These are phyloP conservation scores for Bostrychus sinensis DNA, from an alignment of 2,113 vertebrate species.

Conservation along the genomic window DNA sequence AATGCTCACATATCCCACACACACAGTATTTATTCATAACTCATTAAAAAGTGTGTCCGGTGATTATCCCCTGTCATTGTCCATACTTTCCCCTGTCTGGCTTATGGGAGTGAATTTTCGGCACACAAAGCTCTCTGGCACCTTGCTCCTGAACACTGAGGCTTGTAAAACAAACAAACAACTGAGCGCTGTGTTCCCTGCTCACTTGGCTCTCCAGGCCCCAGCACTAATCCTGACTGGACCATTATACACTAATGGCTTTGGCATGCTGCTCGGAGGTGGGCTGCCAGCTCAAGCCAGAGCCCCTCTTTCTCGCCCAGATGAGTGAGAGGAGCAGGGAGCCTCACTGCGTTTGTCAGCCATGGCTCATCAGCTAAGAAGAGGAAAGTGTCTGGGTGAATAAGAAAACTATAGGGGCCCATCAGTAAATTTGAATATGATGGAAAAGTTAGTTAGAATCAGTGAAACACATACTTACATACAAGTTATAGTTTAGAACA, in stretches of 20 bases:
- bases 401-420: too few relatives aligned
- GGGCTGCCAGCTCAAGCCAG: slow-evolving; percentile 60
- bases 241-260: slow-evolving; percentile 71
- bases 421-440: too few relatives aligned
- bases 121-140: slow-evolving; percentile 66
- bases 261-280: slow-evolving; percentile 59
- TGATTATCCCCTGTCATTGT: slow-evolving; percentile 25
- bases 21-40: slow-evolving; percentile 34
- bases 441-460: too few relatives aligned
- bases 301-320: slow-evolving; percentile 55
- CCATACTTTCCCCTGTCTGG: slow-evolving; percentile 29
- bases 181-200: slow-evolving; percentile 64
- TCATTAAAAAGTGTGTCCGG: slow-evolving; percentile 22
- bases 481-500: too few relatives aligned
- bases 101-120: slow-evolving; percentile 44
- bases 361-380: slow-evolving; percentile 24
- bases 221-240: slow-evolving; percentile 69
- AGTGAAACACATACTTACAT: too few relatives aligned
- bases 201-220: slow-evolving; percentile 46
- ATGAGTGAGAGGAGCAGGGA: slow-evolving; percentile 39
- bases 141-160: slow-evolving; percentile 57
- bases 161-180: slow-evolving; percentile 74
- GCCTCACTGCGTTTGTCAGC: slow-evolving; percentile 11
- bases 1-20: slow-evolving; percentile 25
- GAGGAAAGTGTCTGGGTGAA: slow-evolving; percentile 6